Evolutionary conservation across 2,888 invertebrate species (phyloP).

Genomic region (Macaria liturata): DNA sequence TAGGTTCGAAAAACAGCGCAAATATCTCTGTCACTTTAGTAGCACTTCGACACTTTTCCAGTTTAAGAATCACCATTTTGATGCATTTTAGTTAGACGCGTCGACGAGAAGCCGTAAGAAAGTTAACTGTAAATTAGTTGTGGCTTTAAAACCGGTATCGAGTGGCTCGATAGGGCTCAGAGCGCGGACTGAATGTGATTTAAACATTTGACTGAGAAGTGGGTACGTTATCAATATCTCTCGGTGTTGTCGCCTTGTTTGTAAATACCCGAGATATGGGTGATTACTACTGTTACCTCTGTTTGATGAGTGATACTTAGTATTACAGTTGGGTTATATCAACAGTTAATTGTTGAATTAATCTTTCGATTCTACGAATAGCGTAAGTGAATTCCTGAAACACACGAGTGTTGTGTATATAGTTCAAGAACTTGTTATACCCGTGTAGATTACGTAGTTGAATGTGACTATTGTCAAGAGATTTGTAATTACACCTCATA

Average conservation of each 20-base stretch:
- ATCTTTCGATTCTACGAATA: too few species aligned
- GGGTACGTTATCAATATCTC: constrained; percentile 35
- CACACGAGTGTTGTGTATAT: too few species aligned
- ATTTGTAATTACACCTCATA: too few species aligned
- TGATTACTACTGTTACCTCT: constrained; percentile 26
- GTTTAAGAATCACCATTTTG: constrained; percentile 73
- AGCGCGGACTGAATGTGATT: constrained; percentile 40
- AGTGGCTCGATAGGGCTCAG: constrained; percentile 40
- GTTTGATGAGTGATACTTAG: constrained; percentile 9
- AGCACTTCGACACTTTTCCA: constrained; percentile 63
- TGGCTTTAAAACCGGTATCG: constrained; percentile 17
- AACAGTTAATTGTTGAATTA: too few species aligned
- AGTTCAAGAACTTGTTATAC: too few species aligned
- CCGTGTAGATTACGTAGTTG: too few species aligned
- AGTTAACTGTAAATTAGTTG: not conserved
- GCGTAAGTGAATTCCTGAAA: too few species aligned
- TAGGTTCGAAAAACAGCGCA: constrained; percentile 71
- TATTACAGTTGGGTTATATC: constrained; percentile 6
- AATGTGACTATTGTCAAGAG: too few species aligned
- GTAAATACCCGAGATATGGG: constrained; percentile 36
- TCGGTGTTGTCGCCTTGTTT: constrained; percentile 34
- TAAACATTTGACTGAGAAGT: constrained; percentile 27
- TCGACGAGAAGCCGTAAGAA: constrained; percentile 40
- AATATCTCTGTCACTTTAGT: constrained; percentile 65
- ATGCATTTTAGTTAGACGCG: constrained; percentile 62